Conservation (phyloP, 2,888 invertebrate genomes). For the Scaptomyza tumidula region DNA sequence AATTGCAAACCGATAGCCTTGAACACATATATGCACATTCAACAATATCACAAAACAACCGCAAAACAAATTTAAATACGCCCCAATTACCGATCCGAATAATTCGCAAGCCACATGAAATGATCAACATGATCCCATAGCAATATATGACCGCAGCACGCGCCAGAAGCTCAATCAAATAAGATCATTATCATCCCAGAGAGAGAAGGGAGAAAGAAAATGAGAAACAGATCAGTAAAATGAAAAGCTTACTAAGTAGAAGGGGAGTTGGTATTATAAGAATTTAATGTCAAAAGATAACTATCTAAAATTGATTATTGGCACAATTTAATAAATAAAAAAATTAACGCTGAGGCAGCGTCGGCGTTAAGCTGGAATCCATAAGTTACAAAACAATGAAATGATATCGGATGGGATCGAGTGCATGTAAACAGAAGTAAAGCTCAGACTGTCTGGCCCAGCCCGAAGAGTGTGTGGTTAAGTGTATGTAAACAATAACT, state of each 20-base stretch:
- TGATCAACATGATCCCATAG: slow-evolving; percentile 30
- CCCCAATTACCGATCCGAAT: slow-evolving; percentile 46
- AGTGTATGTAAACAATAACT: not conserved
- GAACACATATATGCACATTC: not conserved
- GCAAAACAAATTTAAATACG: slow-evolving; percentile 44
- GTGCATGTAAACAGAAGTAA: slow-evolving; percentile 22
- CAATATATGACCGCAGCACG: slow-evolving; percentile 60
- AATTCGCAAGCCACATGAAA: slow-evolving; percentile 6
- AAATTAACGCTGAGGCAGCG: slow-evolving; percentile 45
- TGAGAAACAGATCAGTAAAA: not conserved
- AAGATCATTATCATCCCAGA: slow-evolving; percentile 20
- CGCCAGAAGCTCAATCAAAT: slow-evolving; percentile 44
- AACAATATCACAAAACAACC: slow-evolving; percentile 2
- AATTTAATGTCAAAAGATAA: slow-evolving; percentile 14
- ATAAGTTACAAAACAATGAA: slow-evolving; percentile 45
- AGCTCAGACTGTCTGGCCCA: slow-evolving; percentile 27
- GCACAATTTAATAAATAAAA: slow-evolving; percentile 44
- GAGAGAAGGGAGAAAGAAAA: not conserved
- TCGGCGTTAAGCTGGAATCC: slow-evolving; percentile 11
- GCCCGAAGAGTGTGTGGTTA: not conserved
- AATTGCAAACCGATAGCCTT: slow-evolving; percentile 41
- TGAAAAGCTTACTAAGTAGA: not conserved
- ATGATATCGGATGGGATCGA: not conserved
- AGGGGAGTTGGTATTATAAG: slow-evolving; percentile 39
- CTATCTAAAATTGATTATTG: slow-evolving; percentile 58